These are phyloP conservation scores for Heterochromis multidens DNA, from an alignment of 2,113 vertebrate species.

Conservation along the genomic window DNA sequence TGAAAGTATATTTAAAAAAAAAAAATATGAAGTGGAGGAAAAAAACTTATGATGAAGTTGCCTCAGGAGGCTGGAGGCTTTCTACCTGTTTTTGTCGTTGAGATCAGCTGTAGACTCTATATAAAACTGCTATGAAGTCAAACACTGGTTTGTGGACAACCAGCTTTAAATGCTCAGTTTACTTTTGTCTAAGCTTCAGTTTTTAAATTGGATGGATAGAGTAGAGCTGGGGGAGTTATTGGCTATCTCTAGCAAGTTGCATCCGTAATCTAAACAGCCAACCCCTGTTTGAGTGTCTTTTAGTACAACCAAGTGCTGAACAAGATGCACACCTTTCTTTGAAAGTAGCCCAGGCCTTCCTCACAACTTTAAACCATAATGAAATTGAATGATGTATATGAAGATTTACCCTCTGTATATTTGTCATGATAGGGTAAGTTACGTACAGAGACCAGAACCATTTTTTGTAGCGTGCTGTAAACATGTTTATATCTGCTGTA, in stretches of 20 bases:
- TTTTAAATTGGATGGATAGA: not conserved
- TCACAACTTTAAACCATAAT: no score
- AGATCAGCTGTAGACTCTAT: no score
- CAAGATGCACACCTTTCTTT: not conserved
- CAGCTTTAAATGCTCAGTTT: no score
- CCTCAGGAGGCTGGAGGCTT: no score
- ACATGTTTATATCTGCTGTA: not conserved
- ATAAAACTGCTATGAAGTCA: no score
- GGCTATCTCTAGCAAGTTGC: not conserved
- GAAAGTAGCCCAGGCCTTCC: rapidly evolving
- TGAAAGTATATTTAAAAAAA: no score
- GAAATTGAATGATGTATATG: rapidly evolving
- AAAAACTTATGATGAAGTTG: no score
- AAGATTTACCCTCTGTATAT: not conserved
- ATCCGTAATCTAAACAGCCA: not conserved
- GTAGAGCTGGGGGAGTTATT: not conserved
- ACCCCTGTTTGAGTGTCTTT: not conserved
- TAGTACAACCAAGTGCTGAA: rapidly evolving
- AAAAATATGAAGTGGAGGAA: no score
- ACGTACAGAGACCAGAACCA: not conserved
- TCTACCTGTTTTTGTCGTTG: no score
- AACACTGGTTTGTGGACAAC: no score
- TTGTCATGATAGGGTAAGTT: not conserved
- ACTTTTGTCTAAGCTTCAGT: no score
- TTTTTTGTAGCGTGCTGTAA: not conserved